Evolutionary conservation across 2,113 vertebrate genomes (phyloP).

Genomic region (Xenopus laevis): DNA sequence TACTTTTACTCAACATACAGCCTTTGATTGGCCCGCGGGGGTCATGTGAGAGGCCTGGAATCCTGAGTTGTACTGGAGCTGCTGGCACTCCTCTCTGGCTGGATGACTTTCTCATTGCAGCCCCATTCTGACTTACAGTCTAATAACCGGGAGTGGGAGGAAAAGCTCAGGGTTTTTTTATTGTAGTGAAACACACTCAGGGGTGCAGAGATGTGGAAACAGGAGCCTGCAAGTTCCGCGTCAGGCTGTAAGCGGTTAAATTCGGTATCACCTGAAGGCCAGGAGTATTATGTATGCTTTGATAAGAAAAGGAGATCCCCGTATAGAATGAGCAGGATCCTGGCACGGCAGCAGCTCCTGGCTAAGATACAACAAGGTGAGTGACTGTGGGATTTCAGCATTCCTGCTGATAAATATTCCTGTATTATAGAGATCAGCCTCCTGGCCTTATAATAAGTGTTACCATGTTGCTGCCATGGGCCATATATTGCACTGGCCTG

Average conservation of each 20-base stretch:
- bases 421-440: no score
- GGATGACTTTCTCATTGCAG: constrained; percentile 52
- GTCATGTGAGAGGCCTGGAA: constrained; percentile 73
- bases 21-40: constrained; percentile 65
- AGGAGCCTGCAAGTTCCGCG: constrained; percentile 69
- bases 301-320: constrained; percentile 79
- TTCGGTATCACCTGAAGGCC: constrained; percentile 81
- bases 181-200: not conserved
- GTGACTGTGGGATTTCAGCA: constrained; percentile 46
- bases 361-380: constrained; percentile 90
- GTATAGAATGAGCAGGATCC: constrained; percentile 90
- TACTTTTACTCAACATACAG: constrained; percentile 47
- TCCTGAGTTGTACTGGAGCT: constrained; percentile 65
- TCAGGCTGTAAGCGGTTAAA: constrained; percentile 75
- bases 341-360: constrained; percentile 89
- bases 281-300: constrained; percentile 74
- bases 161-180: not conserved
- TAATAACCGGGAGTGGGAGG: constrained; percentile 33
- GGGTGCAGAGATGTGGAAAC: constrained; percentile 71
- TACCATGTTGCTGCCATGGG: no score
- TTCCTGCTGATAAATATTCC: no score
- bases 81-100: constrained; percentile 58
- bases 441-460: no score
- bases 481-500: no score
- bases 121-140: constrained; percentile 37